Percentiles rank a stretch among this genome's conserved stretches.
Evolutionary conservation across 2,797 vertebrate species (phyloP).

Genomic region (Cyprinella venusta): DNA sequence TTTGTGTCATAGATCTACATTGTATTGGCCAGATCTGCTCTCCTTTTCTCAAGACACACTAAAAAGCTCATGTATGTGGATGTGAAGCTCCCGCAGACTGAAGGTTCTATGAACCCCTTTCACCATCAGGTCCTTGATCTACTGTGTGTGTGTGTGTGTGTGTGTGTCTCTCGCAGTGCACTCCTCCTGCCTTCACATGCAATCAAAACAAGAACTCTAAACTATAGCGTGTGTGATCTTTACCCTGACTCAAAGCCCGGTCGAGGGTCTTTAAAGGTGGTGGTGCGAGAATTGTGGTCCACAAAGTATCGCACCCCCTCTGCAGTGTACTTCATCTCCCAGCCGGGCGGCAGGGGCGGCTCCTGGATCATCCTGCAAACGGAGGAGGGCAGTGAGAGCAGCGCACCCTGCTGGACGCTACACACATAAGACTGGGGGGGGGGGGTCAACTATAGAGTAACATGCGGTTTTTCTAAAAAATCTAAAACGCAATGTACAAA

Average conservation of each 20-base stretch:
- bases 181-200: constrained; percentile 4
- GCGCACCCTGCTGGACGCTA: constrained; percentile 59
- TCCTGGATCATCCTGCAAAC: constrained; percentile 96
- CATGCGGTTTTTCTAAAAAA: not conserved
- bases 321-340: constrained; percentile 98
- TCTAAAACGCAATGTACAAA: constrained; percentile 1
- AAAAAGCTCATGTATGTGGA: not conserved
- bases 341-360: constrained; percentile 93
- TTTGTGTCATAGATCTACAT: not conserved
- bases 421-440: constrained; percentile 36
- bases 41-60: not conserved
- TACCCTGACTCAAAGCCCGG: constrained; percentile 97
- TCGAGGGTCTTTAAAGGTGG: constrained; percentile 97
- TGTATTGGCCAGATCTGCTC: not conserved
- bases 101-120: not conserved
- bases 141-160: not conserved
- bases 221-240: constrained; percentile 66
- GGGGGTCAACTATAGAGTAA: not conserved
- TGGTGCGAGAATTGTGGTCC: constrained; percentile 96
- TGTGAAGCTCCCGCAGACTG: not conserved
- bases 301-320: constrained; percentile 98
- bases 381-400: constrained; percentile 74
- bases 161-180: not conserved
- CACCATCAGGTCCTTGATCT: not conserved
- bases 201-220: constrained; percentile 6